Conservation (phyloP, 2,797 vertebrate species). For the Denticeps clupeoides region DNA sequence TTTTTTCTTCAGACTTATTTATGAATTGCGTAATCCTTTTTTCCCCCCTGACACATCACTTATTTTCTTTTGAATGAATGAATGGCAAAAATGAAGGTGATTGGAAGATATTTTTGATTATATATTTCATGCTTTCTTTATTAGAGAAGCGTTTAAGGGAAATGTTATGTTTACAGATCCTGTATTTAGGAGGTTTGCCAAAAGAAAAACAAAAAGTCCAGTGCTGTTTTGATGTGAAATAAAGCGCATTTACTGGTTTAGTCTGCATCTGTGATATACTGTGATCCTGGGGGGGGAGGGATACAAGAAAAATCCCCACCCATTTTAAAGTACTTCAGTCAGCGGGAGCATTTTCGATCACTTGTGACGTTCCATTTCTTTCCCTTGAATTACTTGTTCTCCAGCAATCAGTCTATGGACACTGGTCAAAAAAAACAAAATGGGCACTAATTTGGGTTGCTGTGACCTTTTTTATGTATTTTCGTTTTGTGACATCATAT, state of each 20-base stretch:
- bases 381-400: not conserved
- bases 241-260: conserved; percentile 55
- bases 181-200: conserved; percentile 70
- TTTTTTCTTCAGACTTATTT: conserved; percentile 51
- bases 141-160: conserved; percentile 66
- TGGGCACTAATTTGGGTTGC: no score
- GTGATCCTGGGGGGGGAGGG: no score
- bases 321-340: not conserved
- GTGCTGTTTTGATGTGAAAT: conserved; percentile 52
- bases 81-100: conserved; percentile 36
- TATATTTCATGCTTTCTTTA: conserved; percentile 52
- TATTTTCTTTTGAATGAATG: conserved; percentile 58
- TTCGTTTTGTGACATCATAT: no score
- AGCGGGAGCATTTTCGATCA: not conserved
- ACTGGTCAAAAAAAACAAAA: no score
- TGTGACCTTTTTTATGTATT: no score
- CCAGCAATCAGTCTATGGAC: no score
- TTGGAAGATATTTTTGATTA: conserved; percentile 46
- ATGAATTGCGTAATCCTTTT: conserved; percentile 55
- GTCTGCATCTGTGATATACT: conserved; percentile 22
- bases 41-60: no score
- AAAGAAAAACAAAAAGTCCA: conserved; percentile 27
- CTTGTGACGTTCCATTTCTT: conserved; percentile 1
- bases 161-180: conserved; percentile 78
- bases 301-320: not conserved